Percentiles rank a stretch among this genome's conserved stretches.
Evolutionary conservation across 2,888 invertebrate species (phyloP).

Genomic region (Campaea margaritaria): DNA sequence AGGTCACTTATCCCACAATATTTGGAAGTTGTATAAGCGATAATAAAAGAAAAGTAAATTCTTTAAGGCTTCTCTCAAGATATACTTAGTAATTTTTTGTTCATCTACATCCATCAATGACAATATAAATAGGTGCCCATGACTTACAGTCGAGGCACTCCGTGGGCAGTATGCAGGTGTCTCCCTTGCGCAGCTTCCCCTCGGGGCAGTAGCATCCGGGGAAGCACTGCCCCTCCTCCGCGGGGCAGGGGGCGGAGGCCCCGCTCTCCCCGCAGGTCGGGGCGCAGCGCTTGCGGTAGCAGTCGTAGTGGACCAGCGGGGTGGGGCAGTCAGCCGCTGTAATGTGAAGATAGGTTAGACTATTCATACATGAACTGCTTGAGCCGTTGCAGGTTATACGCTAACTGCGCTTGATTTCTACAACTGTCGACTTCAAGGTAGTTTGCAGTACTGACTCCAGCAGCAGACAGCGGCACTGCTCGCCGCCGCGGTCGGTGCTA

Average conservation of each 20-base stretch:
- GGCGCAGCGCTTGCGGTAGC: constrained; percentile 92
- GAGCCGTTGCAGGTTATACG: too few species aligned
- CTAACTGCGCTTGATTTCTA: too few species aligned
- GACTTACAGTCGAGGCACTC: constrained; percentile 89
- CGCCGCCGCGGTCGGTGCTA: constrained; percentile 48
- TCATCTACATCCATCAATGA: too few species aligned
- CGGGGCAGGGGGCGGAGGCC: constrained; percentile 81
- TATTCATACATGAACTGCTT: too few species aligned
- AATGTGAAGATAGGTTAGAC: constrained; percentile 17
- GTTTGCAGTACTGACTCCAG: too few species aligned
- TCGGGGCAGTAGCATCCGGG: constrained; percentile 95
- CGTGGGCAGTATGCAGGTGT: constrained; percentile 88
- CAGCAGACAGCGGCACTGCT: constrained; percentile 88
- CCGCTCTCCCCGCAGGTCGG: constrained; percentile 87
- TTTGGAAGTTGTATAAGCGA: too few species aligned
- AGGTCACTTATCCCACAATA: too few species aligned
- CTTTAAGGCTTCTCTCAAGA: too few species aligned
- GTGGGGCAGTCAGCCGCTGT: constrained; percentile 89
- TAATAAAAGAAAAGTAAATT: too few species aligned
- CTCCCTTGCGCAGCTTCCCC: constrained; percentile 87
- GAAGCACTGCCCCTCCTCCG: constrained; percentile 88
- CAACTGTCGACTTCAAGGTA: too few species aligned
- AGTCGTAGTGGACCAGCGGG: constrained; percentile 92
- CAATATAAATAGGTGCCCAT: too few species aligned
- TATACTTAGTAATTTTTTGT: too few species aligned